phyloP scores from a whole-genome alignment of 2,888 invertebrate genomes.

The Spialia ferax region DNA sequence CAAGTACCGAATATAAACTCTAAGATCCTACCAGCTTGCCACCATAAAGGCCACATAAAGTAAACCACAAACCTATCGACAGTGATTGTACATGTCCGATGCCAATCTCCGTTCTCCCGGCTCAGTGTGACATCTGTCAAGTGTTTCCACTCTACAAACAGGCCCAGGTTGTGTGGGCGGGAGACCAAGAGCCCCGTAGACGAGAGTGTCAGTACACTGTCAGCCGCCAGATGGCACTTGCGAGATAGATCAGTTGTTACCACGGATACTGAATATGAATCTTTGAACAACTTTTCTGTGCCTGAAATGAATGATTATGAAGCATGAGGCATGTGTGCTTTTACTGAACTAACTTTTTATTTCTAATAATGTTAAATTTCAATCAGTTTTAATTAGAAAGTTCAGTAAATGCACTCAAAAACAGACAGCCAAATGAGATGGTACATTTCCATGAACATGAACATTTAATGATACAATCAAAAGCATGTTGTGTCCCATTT shows the following conservation, averaged over 20 bases:
- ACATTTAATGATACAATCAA: slow-evolving; percentile 7
- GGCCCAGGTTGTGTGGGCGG: slow-evolving; percentile 77
- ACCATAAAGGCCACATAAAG: slow-evolving; percentile 17
- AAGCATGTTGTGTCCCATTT: not conserved
- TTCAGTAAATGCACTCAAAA: not conserved
- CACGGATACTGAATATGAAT: slow-evolving; percentile 87
- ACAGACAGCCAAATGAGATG: slow-evolving; percentile 21
- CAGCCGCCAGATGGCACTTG: slow-evolving; percentile 85
- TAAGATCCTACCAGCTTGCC: not conserved
- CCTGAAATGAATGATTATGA: slow-evolving; percentile 66
- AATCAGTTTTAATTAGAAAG: not conserved
- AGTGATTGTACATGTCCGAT: slow-evolving; percentile 87
- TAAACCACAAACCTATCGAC: slow-evolving; percentile 85
- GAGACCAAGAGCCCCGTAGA: slow-evolving; percentile 85
- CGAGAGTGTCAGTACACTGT: slow-evolving; percentile 86
- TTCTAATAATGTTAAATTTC: not conserved
- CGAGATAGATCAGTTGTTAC: slow-evolving; percentile 88
- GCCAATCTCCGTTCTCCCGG: slow-evolving; percentile 83
- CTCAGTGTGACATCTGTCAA: slow-evolving; percentile 85
- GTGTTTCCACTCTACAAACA: slow-evolving; percentile 87
- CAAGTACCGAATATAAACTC: not conserved
- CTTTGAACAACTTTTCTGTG: slow-evolving; percentile 78
- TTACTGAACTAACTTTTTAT: slow-evolving; percentile 35
- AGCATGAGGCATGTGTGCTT: slow-evolving; percentile 52
- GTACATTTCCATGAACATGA: slow-evolving; percentile 27